Conservation (phyloP, 1,140 invertebrate genomes). For the Glossosoma conforme region DNA sequence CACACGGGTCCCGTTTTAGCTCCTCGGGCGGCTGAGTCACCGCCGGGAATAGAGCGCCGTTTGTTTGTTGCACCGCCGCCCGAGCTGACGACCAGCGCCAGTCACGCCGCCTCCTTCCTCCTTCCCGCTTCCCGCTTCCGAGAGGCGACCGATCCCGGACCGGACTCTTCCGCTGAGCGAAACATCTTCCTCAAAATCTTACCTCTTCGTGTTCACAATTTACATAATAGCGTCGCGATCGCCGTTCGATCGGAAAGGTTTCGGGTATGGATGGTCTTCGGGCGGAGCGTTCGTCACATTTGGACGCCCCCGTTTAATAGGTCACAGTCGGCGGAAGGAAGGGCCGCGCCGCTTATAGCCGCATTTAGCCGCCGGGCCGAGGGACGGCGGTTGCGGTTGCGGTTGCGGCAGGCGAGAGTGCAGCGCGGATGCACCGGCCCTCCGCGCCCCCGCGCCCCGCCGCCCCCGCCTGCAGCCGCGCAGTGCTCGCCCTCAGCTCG, state of each 20-base stretch:
- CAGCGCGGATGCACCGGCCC: not conserved
- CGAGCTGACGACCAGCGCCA: not conserved
- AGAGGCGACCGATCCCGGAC: not conserved
- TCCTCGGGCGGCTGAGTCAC: constrained; percentile 10
- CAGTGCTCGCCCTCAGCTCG: not conserved
- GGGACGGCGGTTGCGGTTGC: not conserved
- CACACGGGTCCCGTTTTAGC: constrained; percentile 19
- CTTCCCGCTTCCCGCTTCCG: not conserved
- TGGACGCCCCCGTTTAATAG: no score
- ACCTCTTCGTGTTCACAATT: no score
- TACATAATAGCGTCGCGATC: no score
- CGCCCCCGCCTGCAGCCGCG: constrained; percentile 2
- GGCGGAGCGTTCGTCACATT: no score
- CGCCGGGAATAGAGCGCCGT: constrained; percentile 19
- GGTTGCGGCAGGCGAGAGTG: not conserved
- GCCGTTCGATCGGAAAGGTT: not conserved
- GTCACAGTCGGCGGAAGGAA: not conserved
- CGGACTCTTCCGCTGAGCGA: not conserved
- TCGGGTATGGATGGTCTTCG: not conserved
- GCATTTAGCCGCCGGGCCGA: no score
- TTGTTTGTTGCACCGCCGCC: constrained; percentile 23
- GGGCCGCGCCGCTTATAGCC: not conserved
- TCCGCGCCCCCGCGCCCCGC: not conserved
- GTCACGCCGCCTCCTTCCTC: not conserved
- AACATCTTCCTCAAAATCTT: no score